phyloP scores from a whole-genome alignment of 2,888 invertebrate species.

The Drosophila suboccidentalis region DNA sequence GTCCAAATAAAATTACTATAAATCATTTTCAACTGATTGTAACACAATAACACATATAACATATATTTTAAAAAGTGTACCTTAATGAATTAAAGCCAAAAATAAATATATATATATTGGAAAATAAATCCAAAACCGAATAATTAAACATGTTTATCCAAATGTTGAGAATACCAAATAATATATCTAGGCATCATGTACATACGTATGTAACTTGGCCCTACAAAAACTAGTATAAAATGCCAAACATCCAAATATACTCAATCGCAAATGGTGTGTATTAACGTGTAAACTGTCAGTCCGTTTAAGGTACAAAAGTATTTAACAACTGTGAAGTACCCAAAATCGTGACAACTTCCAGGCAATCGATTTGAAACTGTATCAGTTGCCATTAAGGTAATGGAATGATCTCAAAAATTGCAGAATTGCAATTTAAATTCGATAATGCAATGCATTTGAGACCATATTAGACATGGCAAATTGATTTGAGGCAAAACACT shows the following conservation, averaged over 20 bases:
- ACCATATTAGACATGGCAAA: slow-evolving; percentile 74
- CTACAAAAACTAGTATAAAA: slow-evolving; percentile 10
- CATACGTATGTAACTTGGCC: background rate
- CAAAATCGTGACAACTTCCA: slow-evolving; percentile 30
- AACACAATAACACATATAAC: background rate
- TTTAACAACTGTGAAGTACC: slow-evolving; percentile 8
- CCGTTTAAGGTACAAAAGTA: slow-evolving; percentile 1
- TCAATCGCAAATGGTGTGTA: slow-evolving; percentile 1
- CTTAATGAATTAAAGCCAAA: background rate
- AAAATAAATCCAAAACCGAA: background rate
- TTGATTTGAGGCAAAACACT: slow-evolving; percentile 60
- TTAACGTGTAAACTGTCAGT: slow-evolving; percentile 11
- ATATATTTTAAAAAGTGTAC: background rate
- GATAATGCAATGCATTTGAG: slow-evolving; percentile 58
- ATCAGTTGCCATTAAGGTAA: slow-evolving; percentile 33
- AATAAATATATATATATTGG: background rate
- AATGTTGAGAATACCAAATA: background rate
- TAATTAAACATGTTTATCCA: background rate
- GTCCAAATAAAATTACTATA: too few relatives aligned
- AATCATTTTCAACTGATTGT: too few relatives aligned
- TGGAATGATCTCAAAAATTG: slow-evolving; percentile 31
- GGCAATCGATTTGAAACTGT: slow-evolving; percentile 24
- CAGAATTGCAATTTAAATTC: slow-evolving; percentile 52
- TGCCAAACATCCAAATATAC: background rate
- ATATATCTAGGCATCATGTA: background rate